phyloP scores from a whole-genome alignment of 1,140 invertebrate genomes.

The Caenorhabditis briggsae region DNA sequence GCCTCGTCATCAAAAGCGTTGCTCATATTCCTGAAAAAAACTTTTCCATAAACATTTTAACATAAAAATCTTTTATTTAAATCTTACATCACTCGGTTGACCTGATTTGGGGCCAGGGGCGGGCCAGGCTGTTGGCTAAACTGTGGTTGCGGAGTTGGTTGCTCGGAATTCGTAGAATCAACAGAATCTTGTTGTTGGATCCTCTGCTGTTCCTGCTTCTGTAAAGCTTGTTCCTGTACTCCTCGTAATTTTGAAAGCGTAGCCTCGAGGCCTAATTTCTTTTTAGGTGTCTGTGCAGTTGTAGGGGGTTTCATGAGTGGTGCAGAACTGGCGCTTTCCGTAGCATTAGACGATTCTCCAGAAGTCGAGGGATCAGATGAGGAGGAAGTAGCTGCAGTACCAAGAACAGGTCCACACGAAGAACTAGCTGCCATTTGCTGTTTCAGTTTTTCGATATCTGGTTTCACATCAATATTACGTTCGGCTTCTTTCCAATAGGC shows the following conservation, averaged over 20 bases:
- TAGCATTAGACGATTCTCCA: neutral
- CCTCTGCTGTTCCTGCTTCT: constrained; percentile 29
- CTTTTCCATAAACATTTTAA: too few relatives aligned
- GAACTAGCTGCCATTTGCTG: neutral
- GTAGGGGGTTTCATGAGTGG: neutral
- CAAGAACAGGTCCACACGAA: neutral
- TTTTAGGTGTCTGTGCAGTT: constrained; percentile 29
- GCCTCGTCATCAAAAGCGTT: constrained; percentile 21
- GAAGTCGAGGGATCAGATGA: neutral
- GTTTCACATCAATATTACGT: neutral
- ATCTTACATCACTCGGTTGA: constrained; percentile 21
- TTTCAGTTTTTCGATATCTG: constrained; percentile 16
- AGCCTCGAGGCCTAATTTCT: constrained; percentile 26
- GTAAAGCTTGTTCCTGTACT: constrained; percentile 29
- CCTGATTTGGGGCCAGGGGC: neutral
- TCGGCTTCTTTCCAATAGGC: constrained; percentile 27
- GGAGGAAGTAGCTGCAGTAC: neutral
- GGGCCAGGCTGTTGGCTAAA: neutral
- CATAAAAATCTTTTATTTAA: neutral
- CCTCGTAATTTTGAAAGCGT: constrained; percentile 27
- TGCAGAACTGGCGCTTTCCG: neutral
- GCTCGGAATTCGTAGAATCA: neutral
- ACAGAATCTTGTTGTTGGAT: constrained; percentile 24
- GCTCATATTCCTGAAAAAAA: constrained; percentile 22
- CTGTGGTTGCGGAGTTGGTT: constrained; percentile 2